Evolutionary conservation across 2,888 invertebrate species (phyloP), one percentile per base, ranked within the genome.

Genomic region (Rotaria macrura): DNA sequence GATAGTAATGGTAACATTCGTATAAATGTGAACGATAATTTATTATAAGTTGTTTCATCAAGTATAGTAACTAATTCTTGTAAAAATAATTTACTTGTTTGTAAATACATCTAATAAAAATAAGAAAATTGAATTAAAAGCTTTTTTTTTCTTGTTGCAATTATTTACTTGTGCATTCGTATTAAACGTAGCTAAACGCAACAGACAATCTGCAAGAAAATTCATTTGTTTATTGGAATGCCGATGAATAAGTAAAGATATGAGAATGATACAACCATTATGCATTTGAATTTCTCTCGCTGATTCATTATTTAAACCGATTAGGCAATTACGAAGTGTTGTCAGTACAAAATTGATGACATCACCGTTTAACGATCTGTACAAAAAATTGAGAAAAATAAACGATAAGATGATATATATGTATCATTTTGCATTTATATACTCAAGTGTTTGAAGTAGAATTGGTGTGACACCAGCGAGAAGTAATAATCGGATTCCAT

Each of bases 71-170:
- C 65, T 29, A 65, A 34, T 65, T 65, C 65, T 65, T 65, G 65
- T 65, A 65, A 65, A 29, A 65, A 65, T 65, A 65, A 65, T 65
- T 65, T 65, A 34, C 65, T 65, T 65, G 65, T 65, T 65, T 65
- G 65, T 65, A 65, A 34, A 65, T 65, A 65, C 29, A 65, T 65
- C 65, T 65, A 65, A 29, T n/a, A 29, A 57, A 57, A 9, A 57
- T n/a, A 6, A n/a, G 1, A 49, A 17, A 49, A 49, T 17, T 49
- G 14, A 49, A 49, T 49, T 17, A 49, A 47, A 12, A 47, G n/a
- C n/a, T n/a, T n/a, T n/a, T n/a, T n/a, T 47, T 12, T 49, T 49
- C 49, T 17, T 49, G 3, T 49, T 47, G 47, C 5, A 49, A 49
- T 49, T 49, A 49, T 65, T 65, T 65, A 65, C 65, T 65, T 65